Base-by-base conservation (phyloP, 2,888 invertebrate genomes). In the Campaea margaritaria region DNA sequence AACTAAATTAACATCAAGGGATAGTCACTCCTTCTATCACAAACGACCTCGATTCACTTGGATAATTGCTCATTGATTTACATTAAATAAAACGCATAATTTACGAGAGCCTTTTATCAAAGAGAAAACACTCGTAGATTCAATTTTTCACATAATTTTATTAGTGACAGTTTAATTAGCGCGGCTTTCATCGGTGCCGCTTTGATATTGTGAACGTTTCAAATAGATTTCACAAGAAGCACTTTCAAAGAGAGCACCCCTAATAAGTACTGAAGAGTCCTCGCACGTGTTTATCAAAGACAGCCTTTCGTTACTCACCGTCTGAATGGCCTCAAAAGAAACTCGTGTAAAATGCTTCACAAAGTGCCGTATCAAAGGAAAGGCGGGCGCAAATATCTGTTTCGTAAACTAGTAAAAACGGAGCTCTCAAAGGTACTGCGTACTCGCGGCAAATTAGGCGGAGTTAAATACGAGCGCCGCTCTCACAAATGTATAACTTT, bases 271-370 rank as follows among this genome's bases (percentile, higher is more conserved):
- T 91, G 91, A 91, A 91, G 92, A 92, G 91, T 91, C 89, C 92
- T 91, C 91, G 91, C 91, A 92, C 92, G 92, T 92, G 92, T 92
- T 92, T 91, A 92, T 91, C 91, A 92, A 91, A 92, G 92, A 91
- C 92, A 91, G 91, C 91, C 91, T 92, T 92, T 91, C 92, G 91
- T 91, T 92, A 91, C 91, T 91, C 89, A 90, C 89, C 91, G 92
- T 91, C 87, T 92, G 92, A 92, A 92, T 91, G 91, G 91, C 88
- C 91, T 92, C 92, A 91, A 92, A 92, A 91, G 91, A 91, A 91
- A 90, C 91, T 91, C 91, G 91, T 90, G 92, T 91, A 91, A 91
- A 92, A 92, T 89, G 91, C 89, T 91, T 87, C 89, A 90, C 91
- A 91, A 92, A 92, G 92, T 91, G 90, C 89, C 88, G 91, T 91